Percentiles rank a stretch among this genome's conserved stretches.
phyloP scores from a whole-genome alignment of 2,797 vertebrate species.

The Cirrhinus molitorella region DNA sequence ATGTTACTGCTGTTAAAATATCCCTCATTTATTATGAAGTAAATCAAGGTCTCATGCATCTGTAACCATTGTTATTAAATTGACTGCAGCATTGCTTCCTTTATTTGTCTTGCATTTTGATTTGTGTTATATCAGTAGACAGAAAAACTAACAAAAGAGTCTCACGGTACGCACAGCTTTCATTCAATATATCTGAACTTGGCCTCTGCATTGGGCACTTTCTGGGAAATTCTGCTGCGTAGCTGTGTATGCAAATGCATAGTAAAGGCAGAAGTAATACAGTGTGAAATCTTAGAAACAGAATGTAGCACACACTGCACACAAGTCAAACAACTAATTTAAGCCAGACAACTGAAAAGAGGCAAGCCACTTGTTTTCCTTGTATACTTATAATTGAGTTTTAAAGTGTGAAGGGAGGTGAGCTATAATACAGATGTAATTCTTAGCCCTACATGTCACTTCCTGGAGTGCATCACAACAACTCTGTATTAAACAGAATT shows the following conservation, averaged over 20 bases:
- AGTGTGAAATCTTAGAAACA: neutral
- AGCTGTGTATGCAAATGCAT: neutral
- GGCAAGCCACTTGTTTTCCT: slow-evolving; percentile 7
- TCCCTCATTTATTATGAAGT: neutral
- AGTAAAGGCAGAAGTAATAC: neutral
- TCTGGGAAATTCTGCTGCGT: neutral
- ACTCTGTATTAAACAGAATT: neutral
- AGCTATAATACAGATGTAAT: slow-evolving; percentile 14
- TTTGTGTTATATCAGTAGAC: neutral
- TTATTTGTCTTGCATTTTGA: neutral
- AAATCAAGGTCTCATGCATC: neutral
- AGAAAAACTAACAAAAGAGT: neutral
- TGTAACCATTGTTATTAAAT: neutral
- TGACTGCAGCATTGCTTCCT: neutral
- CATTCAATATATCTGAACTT: neutral
- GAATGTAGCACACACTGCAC: neutral
- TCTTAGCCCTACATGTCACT: neutral
- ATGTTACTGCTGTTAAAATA: neutral
- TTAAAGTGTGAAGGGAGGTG: slow-evolving; percentile 18
- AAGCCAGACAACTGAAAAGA: slow-evolving; percentile 2
- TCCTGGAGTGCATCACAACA: neutral
- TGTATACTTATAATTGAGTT: slow-evolving; percentile 39
- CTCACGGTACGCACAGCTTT: neutral
- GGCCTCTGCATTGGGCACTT: neutral
- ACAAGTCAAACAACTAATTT: slow-evolving; percentile 26